These are phyloP conservation scores for Nesogale talazaci DNA, from an alignment of 2,113 vertebrate species.

Conservation along the genomic window DNA sequence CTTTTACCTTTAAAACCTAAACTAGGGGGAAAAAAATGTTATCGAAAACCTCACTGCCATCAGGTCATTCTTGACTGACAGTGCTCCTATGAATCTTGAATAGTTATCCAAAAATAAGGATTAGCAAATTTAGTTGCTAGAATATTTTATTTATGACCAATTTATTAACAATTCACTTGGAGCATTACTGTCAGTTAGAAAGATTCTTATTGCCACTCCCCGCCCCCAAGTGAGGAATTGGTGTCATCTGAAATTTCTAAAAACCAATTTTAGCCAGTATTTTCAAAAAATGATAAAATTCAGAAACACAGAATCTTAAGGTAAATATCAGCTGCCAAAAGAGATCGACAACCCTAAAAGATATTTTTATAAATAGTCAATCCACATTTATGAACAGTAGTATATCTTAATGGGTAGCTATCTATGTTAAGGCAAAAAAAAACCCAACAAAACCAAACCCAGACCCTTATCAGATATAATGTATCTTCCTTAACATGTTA, in stretches of 20 bases:
- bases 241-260: slow-evolving; percentile 46
- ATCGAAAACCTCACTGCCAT: too few relatives aligned
- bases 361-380: slow-evolving; percentile 13
- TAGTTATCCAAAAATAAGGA: too few relatives aligned
- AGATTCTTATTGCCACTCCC: too few relatives aligned
- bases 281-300: slow-evolving; percentile 54
- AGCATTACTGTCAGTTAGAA: too few relatives aligned
- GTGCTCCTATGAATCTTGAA: too few relatives aligned
- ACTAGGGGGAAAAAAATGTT: too few relatives aligned
- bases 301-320: slow-evolving; percentile 41
- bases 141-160: too few relatives aligned
- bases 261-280: slow-evolving; percentile 33
- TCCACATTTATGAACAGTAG: slow-evolving; percentile 15
- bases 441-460: neutral
- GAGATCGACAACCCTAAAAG: slow-evolving; percentile 22
- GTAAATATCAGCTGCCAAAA: neutral
- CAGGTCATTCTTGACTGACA: too few relatives aligned
- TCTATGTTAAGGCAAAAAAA: slow-evolving; percentile 18
- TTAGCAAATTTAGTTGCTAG: too few relatives aligned
- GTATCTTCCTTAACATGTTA: slow-evolving; percentile 38
- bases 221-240: neutral
- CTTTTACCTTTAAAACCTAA: too few relatives aligned
- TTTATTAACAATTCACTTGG: too few relatives aligned
- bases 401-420: slow-evolving; percentile 15
- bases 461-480: neutral